Evolutionary conservation across 2,113 vertebrate species (phyloP).

Genomic region (Theristicus caerulescens): DNA sequence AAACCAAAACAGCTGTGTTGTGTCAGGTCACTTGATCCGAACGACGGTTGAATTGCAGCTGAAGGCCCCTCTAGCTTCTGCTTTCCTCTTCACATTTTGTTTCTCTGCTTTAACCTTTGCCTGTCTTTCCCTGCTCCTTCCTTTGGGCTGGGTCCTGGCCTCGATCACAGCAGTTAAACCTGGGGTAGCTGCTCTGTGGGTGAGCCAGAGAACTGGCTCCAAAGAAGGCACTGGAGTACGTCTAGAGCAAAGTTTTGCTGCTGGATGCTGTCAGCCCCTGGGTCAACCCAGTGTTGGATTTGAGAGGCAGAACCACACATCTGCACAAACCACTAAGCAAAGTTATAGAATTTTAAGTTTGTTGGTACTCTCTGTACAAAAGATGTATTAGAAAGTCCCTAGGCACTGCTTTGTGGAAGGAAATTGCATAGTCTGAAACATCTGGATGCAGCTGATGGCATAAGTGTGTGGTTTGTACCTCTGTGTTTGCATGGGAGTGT

Average conservation of each 20-base stretch:
- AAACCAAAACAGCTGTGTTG: not conserved
- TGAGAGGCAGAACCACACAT: not conserved
- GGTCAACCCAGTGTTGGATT: not conserved
- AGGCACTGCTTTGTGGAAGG: accelerated
- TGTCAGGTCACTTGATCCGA: not conserved
- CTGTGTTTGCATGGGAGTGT: not conserved
- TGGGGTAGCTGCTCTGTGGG: accelerated
- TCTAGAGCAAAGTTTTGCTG: not conserved
- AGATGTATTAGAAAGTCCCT: not conserved
- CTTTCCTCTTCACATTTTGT: not conserved
- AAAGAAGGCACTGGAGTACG: not conserved
- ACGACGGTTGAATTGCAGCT: not conserved
- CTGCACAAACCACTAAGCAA: not conserved
- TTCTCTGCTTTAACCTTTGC: not conserved
- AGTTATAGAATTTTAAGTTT: not conserved
- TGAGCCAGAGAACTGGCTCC: not conserved
- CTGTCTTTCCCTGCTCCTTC: not conserved
- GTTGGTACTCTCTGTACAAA: not conserved
- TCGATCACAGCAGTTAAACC: not conserved
- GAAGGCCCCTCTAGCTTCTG: not conserved
- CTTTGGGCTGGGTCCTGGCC: not conserved
- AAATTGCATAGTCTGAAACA: not conserved
- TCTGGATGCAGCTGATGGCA: not conserved
- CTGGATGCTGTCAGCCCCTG: not conserved
- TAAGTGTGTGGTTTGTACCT: not conserved